Percentiles rank a stretch among this genome's conserved stretches.
These are phyloP conservation scores for Epistrophe eligans DNA, from an alignment of 2,888 invertebrate genomes.

Conservation along the genomic window DNA sequence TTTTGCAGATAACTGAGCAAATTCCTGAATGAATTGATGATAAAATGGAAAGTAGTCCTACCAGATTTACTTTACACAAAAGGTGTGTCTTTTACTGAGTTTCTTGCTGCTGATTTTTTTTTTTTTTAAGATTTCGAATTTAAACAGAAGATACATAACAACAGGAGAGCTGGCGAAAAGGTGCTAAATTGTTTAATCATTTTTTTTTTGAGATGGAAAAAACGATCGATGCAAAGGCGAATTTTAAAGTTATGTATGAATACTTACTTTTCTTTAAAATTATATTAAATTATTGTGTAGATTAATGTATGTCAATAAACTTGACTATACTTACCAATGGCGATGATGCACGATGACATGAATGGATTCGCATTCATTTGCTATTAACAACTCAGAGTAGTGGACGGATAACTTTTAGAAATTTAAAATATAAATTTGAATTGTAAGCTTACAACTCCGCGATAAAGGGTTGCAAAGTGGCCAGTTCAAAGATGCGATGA, in stretches of 20 bases:
- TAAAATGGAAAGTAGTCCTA: constrained; percentile 69
- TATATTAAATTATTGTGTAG: no score
- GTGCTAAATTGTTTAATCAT: constrained; percentile 12
- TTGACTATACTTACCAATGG: no score
- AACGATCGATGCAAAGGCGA: neutral
- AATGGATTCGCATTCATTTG: no score
- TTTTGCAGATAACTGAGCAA: constrained; percentile 59
- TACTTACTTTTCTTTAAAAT: no score
- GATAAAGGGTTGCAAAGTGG: no score
- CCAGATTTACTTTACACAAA: constrained; percentile 48
- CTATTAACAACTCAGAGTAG: no score
- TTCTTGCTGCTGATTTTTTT: neutral
- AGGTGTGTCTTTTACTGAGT: constrained; percentile 18
- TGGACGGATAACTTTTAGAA: no score
- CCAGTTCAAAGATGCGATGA: no score
- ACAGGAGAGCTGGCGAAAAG: neutral
- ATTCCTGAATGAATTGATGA: constrained; percentile 59
- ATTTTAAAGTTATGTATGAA: neutral
- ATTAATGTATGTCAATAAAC: no score
- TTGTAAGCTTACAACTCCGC: no score
- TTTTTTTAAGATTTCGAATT: neutral
- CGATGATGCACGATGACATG: no score
- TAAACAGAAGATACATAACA: neutral
- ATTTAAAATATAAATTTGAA: no score
- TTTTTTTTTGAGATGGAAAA: constrained; percentile 1